Conservation (phyloP, 2,888 invertebrate species). For the Acheta domesticus region DNA sequence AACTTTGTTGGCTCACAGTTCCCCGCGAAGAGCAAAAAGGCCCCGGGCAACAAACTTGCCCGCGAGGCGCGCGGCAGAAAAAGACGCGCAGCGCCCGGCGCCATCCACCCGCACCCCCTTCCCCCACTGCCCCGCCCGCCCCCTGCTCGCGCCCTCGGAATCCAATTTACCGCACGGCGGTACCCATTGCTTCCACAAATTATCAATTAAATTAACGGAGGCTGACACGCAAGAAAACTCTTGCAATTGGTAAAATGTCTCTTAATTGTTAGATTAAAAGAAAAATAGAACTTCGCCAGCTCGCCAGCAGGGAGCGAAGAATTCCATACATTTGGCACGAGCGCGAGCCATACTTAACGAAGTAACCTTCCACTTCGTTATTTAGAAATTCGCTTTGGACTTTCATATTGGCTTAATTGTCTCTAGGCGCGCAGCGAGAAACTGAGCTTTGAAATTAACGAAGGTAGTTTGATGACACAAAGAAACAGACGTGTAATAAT, state of each 20-base stretch:
- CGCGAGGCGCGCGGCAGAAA: not conserved
- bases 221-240: not conserved
- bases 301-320: not conserved
- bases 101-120: not conserved
- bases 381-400: not conserved
- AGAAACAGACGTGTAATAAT: too few relatives aligned
- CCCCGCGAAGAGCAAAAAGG: not conserved
- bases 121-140: too few relatives aligned
- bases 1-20: constrained; percentile 7
- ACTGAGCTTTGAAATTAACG: too few relatives aligned
- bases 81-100: not conserved
- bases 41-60: not conserved
- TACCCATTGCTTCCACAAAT: not conserved
- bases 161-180: too few relatives aligned
- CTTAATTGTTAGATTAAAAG: constrained; percentile 11
- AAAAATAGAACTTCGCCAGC: not conserved
- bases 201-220: constrained; percentile 5
- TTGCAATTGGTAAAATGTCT: not conserved
- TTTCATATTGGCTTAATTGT: not conserved
- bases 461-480: too few relatives aligned
- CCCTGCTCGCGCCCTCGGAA: too few relatives aligned
- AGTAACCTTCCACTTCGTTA: not conserved
- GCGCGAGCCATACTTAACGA: not conserved
- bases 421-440: too few relatives aligned
- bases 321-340: not conserved